Base-by-base conservation (phyloP, 2,797 vertebrate species). In the Dromococcyx pavoninus region DNA sequence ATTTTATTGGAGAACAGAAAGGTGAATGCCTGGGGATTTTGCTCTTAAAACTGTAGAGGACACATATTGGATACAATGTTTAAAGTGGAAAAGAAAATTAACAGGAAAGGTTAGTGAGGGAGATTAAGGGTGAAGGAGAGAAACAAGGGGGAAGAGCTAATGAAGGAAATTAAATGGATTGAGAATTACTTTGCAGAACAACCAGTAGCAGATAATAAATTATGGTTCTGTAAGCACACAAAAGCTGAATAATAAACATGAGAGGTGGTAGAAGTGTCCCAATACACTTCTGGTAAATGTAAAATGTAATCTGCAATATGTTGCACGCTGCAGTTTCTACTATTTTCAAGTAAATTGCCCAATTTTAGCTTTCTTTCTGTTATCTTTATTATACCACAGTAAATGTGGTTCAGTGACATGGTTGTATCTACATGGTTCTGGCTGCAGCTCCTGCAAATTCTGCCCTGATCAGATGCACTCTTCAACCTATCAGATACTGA, bases 71-170 rank as follows among this genome's bases (percentile, higher is more conserved):
- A 82, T 72, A 84, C 24, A 62, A 32, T 53, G 27, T 87, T 94
- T 93, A 95, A 94, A 89, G 56, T 91, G 23, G 8, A 86, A 88
- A 90, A 78, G 51, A 84, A 93, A 93, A 93, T 91, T 89, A 88
- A 96, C 95, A 91, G 46, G 19, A 77, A 91, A 96, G 60, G 58
- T 91, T 95, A 82, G 84, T 22, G 32, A 90, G 32, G 35, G n/a
- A 95, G 80, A 70, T 76, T 73, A 80, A 90, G 39, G 79, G 69
- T 94, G 82, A 96, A 95, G 91, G 77, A 94, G 64, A 88, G 78
- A 87, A 91, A 90, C 79, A 96, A 95, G 74, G 77, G 77, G 53
- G 82, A 91, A 88, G 58, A 93, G 46, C 28, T 95, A 96, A 96
- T 86, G 89, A 95, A 93, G 53, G n/a, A 81, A 94, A 93, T 86